These are phyloP conservation scores for Diacarnus erythraeanus DNA, from an alignment of 37 sponge, comb jelly and placozoan species.

Conservation along the genomic window DNA sequence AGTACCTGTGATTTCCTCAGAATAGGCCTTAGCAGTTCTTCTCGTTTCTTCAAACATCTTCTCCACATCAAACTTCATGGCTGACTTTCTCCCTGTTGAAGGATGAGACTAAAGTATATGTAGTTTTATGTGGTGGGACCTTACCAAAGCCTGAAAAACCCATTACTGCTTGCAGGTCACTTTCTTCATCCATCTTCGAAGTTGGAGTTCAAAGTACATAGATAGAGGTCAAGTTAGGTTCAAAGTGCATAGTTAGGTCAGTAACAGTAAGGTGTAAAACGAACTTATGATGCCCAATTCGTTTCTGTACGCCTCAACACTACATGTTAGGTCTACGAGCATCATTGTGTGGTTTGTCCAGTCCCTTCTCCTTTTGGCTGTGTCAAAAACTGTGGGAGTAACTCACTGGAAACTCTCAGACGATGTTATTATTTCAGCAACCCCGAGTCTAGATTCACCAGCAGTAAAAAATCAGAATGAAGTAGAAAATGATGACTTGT, in stretches of 20 bases:
- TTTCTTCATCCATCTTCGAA: slow-evolving; percentile 25
- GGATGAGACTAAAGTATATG: not conserved
- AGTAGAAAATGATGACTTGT: not conserved
- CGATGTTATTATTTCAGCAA: slow-evolving; percentile 33
- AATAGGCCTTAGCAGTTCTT: slow-evolving; percentile 63
- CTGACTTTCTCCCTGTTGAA: slow-evolving; percentile 69
- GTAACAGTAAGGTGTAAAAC: no score
- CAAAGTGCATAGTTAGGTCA: not conserved
- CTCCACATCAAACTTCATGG: slow-evolving; percentile 88
- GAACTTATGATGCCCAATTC: not conserved
- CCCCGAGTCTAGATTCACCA: not conserved
- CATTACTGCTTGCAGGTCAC: slow-evolving; percentile 42
- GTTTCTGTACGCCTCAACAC: not conserved
- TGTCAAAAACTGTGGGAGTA: slow-evolving; percentile 25
- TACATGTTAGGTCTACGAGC: not conserved
- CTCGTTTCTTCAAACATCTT: slow-evolving; percentile 80
- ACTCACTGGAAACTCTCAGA: slow-evolving; percentile 76
- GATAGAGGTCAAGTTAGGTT: not conserved
- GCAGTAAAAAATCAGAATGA: not conserved
- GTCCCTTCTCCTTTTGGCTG: slow-evolving; percentile 7
- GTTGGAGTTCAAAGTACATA: not conserved
- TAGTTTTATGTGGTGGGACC: not conserved
- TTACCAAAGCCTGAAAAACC: slow-evolving; percentile 72
- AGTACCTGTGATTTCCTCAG: slow-evolving; percentile 19
- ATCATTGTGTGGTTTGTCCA: not conserved